Conservation (phyloP, 2,113 vertebrate genomes). For the Gymnorhina tibicen region DNA sequence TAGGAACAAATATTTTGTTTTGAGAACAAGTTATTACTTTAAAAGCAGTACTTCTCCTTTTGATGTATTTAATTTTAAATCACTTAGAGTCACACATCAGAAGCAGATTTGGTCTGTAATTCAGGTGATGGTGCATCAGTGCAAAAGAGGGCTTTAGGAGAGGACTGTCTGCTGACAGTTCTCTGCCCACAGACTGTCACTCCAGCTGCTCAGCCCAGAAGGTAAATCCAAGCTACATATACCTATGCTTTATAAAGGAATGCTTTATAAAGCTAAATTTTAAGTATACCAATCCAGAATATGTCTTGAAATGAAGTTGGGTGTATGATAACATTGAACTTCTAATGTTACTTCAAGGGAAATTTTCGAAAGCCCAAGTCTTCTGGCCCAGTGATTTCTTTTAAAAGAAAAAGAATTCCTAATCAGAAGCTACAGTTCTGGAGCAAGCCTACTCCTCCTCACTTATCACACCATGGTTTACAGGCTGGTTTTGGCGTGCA, state of each 20-base stretch:
- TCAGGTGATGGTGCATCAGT: background rate
- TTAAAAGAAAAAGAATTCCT: background rate
- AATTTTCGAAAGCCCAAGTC: background rate
- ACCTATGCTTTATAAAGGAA: background rate
- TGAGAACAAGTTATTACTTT: background rate
- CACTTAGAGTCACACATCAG: background rate
- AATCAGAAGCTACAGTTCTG: background rate
- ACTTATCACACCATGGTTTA: background rate
- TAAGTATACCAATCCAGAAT: background rate
- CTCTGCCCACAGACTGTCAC: background rate
- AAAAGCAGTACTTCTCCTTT: background rate
- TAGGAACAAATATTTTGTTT: background rate
- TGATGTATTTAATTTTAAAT: background rate
- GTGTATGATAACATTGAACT: background rate
- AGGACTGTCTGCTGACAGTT: background rate
- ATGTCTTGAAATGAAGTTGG: background rate
- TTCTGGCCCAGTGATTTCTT: background rate
- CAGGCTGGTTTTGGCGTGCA: background rate
- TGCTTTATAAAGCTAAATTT: background rate
- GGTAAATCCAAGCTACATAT: background rate
- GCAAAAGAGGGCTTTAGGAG: background rate
- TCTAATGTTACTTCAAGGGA: background rate
- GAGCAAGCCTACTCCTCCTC: background rate
- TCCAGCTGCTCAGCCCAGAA: background rate
- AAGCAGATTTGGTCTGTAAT: background rate